Base-by-base conservation (phyloP, 2,797 vertebrate genomes). In the Gallinago solitaria region DNA sequence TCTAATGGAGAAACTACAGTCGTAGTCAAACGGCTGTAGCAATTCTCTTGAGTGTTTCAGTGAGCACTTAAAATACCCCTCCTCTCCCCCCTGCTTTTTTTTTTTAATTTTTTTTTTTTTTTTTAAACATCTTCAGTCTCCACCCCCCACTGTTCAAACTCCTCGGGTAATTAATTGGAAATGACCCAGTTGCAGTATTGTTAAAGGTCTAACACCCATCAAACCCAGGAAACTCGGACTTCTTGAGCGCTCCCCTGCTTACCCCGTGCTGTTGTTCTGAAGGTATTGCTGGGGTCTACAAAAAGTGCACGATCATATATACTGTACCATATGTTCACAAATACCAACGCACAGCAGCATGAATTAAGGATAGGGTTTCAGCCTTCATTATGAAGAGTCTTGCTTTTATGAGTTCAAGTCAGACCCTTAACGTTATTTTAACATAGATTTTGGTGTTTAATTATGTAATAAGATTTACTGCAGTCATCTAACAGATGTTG, bases 401-500 rank as follows among this genome's bases (percentile, higher is more conserved):
- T 95, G 90, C 93, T 93, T 96, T 97, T 97, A 93, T 79, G 87
- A 90, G 91, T 61, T 87, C 9, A n/a, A 91, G 90, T 87, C 93
- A 92, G 92, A 71, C 65, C 86, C 93, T 91, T 95, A 90, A 91
- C 57, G 10, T 95, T 97, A 91, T 79, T 96, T 95, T 96, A 95
- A 89, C 95, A 33, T 93, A 87, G 96, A 95, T 95, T 97, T 96
- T 87, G 85, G 70, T 97, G 94, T 96, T 97, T 97, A 97, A 97
- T 96, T 97, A 97, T 97, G 93, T 95, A 96, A 96, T 95, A 96
- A 96, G 96, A 97, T 97, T 97, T 97, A 97, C 96, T 96, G 94
- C 95, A 89, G 90, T 96, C 93, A 95, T 95, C 94, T 90, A 97
- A 96, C 96, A 96, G 94, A 97, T 97, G 95, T 96, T 97, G 96